Conservation (phyloP, 2,113 vertebrate species). For the Coryphaenoides rupestris region DNA sequence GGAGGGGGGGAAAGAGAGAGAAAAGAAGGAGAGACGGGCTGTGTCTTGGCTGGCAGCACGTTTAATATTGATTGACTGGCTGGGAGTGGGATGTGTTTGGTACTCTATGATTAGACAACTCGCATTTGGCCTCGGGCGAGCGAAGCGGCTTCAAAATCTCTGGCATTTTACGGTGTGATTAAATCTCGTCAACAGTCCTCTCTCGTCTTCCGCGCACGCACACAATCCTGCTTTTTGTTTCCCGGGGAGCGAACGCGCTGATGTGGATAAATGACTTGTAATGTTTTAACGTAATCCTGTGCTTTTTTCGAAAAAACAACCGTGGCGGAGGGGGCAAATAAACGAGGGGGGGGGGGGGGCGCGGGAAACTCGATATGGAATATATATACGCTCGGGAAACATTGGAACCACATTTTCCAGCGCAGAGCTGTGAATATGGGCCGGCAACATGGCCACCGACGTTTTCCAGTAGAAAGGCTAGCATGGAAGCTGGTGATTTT, state of each 20-base stretch:
- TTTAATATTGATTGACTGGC: constrained; percentile 53
- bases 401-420: constrained; percentile 9
- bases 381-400: background rate
- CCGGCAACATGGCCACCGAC: constrained; percentile 26
- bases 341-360: background rate
- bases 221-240: constrained; percentile 32
- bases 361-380: constrained; percentile 20
- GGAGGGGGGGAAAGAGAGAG: constrained; percentile 17
- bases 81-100: constrained; percentile 33
- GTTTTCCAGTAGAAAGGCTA: constrained; percentile 26
- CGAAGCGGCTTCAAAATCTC: constrained; percentile 38
- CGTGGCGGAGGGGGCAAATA: background rate
- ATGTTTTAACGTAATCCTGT: constrained; percentile 11
- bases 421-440: constrained; percentile 34
- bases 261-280: constrained; percentile 29
- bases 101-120: constrained; percentile 46
- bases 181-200: constrained; percentile 21
- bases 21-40: constrained; percentile 37
- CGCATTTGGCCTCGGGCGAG: constrained; percentile 22
- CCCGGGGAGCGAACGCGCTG: constrained; percentile 24
- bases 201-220: too few species aligned
- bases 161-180: constrained; percentile 25
- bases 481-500: constrained; percentile 23
- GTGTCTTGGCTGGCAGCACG: constrained; percentile 28
- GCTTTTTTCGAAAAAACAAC: background rate